These are phyloP conservation scores for Cyclina sinensis DNA, from an alignment of 1,140 invertebrate genomes.

Conservation along the genomic window DNA sequence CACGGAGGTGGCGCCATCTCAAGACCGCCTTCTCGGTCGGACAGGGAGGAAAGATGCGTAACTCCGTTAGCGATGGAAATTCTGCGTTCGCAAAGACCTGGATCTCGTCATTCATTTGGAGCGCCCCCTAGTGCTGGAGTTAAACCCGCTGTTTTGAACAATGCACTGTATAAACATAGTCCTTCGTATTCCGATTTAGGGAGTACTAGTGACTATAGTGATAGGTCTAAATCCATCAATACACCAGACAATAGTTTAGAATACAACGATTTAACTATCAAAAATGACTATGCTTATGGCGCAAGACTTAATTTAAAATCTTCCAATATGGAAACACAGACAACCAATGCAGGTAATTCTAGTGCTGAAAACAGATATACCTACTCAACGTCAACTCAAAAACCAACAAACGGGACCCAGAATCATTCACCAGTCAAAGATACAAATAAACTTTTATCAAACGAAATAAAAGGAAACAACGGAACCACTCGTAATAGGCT, in stretches of 20 bases:
- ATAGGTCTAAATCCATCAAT: conserved; percentile 1
- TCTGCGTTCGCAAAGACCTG: background rate
- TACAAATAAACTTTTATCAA: conserved; percentile 33
- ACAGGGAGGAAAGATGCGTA: background rate
- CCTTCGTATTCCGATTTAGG: conserved; percentile 48
- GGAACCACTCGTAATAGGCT: conserved; percentile 16
- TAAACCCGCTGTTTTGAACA: conserved; percentile 32
- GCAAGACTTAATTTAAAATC: conserved; percentile 44
- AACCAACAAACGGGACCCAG: background rate
- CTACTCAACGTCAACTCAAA: background rate
- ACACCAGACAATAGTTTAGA: conserved; percentile 57
- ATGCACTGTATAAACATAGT: conserved; percentile 25
- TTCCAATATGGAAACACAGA: conserved; percentile 61
- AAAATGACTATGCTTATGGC: conserved; percentile 57
- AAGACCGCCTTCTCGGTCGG: background rate
- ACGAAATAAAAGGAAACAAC: conserved; percentile 33
- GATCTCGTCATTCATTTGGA: conserved; percentile 45
- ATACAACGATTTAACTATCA: conserved; percentile 47
- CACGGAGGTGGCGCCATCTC: background rate
- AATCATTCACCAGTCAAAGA: conserved; percentile 60
- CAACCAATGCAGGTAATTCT: background rate
- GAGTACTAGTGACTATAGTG: conserved; percentile 50
- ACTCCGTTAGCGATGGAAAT: conserved; percentile 37
- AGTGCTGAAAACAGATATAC: background rate
- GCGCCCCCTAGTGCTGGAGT: background rate